Percentiles rank a stretch among this genome's conserved stretches.
Conservation (phyloP, 2,888 invertebrate genomes). For the Caenorhabditis plicata region DNA sequence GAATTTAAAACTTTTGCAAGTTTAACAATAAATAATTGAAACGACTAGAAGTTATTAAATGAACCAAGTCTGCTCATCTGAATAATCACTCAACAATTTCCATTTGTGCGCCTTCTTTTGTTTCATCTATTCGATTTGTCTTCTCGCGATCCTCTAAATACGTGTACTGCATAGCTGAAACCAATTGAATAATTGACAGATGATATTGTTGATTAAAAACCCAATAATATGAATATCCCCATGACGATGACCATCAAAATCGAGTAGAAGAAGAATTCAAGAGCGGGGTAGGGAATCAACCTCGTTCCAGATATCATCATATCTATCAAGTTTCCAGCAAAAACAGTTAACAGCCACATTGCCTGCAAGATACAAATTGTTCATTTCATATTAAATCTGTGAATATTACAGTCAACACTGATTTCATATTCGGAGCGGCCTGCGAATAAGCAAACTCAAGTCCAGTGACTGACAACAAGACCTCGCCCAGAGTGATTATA, state of each 20-base stretch:
- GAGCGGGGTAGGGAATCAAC: constrained; percentile 53
- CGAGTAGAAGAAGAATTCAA: constrained; percentile 64
- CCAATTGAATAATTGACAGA: not conserved
- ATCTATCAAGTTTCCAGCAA: constrained; percentile 89
- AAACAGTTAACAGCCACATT: constrained; percentile 86
- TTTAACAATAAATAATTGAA: no score
- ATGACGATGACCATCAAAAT: constrained; percentile 60
- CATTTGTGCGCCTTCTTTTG: not conserved
- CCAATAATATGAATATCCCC: constrained; percentile 47
- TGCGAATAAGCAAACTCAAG: constrained; percentile 88
- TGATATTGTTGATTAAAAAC: constrained; percentile 7
- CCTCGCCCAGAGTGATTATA: constrained; percentile 87
- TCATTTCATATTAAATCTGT: no score
- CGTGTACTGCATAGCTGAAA: constrained; percentile 45
- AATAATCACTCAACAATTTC: no score
- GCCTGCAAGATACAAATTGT: no score
- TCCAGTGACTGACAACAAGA: constrained; percentile 92
- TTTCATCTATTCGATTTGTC: not conserved
- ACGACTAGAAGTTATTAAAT: no score
- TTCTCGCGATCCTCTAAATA: constrained; percentile 37
- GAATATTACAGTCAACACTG: constrained; percentile 76
- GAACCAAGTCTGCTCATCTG: no score
- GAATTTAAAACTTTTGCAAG: no score
- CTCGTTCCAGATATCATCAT: constrained; percentile 73
- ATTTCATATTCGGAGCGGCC: constrained; percentile 89